phyloP scores from a whole-genome alignment of 2,113 vertebrate genomes.

The Ceuthmochares aereus region DNA sequence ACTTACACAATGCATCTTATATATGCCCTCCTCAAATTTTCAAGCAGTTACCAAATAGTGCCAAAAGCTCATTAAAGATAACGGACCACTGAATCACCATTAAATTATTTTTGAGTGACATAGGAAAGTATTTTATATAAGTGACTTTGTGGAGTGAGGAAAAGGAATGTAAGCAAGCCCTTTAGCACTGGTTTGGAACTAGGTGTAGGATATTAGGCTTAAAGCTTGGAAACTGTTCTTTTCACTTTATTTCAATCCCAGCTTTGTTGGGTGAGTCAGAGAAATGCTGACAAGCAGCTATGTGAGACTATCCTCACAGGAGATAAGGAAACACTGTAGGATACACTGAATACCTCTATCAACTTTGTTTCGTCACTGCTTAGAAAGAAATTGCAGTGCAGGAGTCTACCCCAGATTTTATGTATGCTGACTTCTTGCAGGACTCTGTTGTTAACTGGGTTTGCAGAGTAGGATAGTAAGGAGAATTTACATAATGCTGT shows the following conservation, averaged over 20 bases:
- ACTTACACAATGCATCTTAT: background rate
- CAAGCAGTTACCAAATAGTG: background rate
- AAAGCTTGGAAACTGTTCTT: background rate
- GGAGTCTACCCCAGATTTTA: background rate
- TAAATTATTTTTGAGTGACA: constrained; percentile 4
- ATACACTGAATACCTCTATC: background rate
- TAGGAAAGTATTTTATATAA: constrained; percentile 27
- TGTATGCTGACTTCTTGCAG: background rate
- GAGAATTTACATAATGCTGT: background rate
- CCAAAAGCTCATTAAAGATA: constrained; percentile 18
- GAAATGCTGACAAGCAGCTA: background rate
- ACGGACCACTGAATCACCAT: background rate
- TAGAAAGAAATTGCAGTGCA: background rate
- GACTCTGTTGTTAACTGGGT: background rate
- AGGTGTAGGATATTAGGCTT: background rate
- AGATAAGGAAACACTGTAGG: background rate
- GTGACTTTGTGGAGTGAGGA: background rate
- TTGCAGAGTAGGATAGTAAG: background rate
- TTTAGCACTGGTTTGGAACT: background rate
- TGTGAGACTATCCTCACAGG: background rate
- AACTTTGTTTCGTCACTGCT: background rate
- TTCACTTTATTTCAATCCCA: background rate
- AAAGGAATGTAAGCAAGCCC: background rate
- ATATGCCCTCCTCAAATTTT: background rate
- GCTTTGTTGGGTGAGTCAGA: constrained; percentile 12